A percentile compares a stretch with the other conserved stretches of the same genome.
Evolutionary conservation across 1,140 invertebrate species (phyloP).

Genomic region (Laupala kohalensis): DNA sequence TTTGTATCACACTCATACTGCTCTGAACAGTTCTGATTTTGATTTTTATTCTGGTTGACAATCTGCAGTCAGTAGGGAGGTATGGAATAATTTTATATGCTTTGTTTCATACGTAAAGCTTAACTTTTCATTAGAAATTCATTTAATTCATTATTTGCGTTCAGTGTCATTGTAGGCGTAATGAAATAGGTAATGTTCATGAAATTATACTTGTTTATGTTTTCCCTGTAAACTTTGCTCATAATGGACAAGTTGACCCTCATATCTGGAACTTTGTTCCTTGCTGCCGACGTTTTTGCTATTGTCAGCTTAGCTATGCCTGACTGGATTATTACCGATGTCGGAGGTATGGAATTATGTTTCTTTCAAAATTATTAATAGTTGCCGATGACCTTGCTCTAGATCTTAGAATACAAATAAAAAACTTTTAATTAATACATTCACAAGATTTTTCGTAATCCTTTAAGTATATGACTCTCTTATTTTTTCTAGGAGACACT

Average conservation of each 20-base stretch:
- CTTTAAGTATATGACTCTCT: background rate
- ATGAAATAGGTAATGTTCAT: too few relatives aligned
- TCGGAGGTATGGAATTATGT: constrained; percentile 51
- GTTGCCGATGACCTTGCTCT: background rate
- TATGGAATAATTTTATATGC: too few relatives aligned
- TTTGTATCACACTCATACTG: too few relatives aligned
- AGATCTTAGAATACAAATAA: background rate
- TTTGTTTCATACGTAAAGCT: too few relatives aligned
- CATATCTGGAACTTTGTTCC: constrained; percentile 81
- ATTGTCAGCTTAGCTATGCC: constrained; percentile 86
- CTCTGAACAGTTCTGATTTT: too few relatives aligned
- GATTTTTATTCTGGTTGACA: too few relatives aligned
- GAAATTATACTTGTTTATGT: too few relatives aligned
- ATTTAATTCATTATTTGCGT: too few relatives aligned
- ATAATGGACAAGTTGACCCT: constrained; percentile 91
- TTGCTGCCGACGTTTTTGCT: constrained; percentile 86
- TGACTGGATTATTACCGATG: constrained; percentile 91
- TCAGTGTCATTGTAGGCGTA: too few relatives aligned
- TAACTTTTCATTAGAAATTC: too few relatives aligned
- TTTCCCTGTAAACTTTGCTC: too few relatives aligned
- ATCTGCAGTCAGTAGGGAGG: too few relatives aligned
- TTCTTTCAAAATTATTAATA: background rate
- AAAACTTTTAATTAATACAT: background rate
- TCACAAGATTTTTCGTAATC: background rate
- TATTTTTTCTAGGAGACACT: constrained; percentile 54